Base-by-base conservation (phyloP, 2,888 invertebrate species). In the Saturnia japonica region DNA sequence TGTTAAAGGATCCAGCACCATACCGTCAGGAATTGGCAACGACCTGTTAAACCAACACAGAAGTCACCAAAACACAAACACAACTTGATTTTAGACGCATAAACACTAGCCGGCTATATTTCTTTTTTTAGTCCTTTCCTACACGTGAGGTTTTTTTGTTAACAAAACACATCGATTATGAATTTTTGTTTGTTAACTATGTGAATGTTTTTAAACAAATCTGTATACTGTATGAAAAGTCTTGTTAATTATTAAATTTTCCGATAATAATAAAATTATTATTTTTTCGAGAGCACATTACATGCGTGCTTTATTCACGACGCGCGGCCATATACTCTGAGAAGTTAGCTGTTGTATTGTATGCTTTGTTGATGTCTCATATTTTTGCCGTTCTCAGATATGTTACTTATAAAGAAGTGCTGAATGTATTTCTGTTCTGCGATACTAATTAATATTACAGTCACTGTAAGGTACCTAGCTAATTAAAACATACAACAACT, bases 1-100 rank as follows among this genome's bases (percentile, higher is more conserved):
- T 79, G 93, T 85, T 78, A 93, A 79, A 73, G 93, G 93, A 82
- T 94, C 93, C 93, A 93, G 91, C 78, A 87, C 91, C 85, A 94
- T 84, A 78, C 93, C 92, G 85, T 93, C 92, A 76, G 93, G 93
- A 72, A 93, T 88, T 77, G 92, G 87, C 82, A 91, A 87, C 76
- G 93, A 93, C 93, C 93, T 94, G 83, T 11, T 71, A 70, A 72
- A 73, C 8, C 76, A 75, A 73, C 69, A 57, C 66, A 47, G 9
- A 67, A 71, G 73, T 68, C 73, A 76, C 72, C 72, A 12, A 28
- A 60, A 28, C 28, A 60, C 57, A 68, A n/a, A n/a, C 68, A 71
- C 73, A 73, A 74, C 72, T 70, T 60, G 19, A 68, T 69, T 70
- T 73, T 68, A 68, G 43, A 12, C 28, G 42, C 45, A 45, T 45